Evolutionary conservation across 2,113 vertebrate genomes (phyloP).

Genomic region (Halichoerus grypus): DNA sequence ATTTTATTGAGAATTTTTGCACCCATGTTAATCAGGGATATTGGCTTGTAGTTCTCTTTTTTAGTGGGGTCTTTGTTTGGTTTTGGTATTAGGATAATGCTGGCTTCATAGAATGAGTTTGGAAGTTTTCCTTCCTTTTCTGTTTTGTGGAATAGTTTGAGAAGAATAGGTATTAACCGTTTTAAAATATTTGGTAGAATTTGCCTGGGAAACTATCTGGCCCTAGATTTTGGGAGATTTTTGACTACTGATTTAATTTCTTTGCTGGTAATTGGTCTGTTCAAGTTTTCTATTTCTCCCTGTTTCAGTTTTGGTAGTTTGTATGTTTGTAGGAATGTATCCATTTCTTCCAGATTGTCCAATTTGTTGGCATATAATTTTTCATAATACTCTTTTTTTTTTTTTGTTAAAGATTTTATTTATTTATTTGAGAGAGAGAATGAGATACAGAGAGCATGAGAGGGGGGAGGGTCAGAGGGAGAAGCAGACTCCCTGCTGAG

Average conservation of each 20-base stretch:
- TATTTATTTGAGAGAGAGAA: too few relatives aligned
- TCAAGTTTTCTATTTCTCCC: background rate
- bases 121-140: background rate
- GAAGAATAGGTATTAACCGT: background rate
- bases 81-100: too few relatives aligned
- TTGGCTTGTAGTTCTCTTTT: too few relatives aligned
- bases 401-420: too few relatives aligned
- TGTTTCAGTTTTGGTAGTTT: background rate
- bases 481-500: too few relatives aligned
- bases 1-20: too few relatives aligned
- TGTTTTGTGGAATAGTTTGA: background rate
- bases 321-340: background rate
- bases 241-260: background rate
- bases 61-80: too few relatives aligned
- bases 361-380: background rate
- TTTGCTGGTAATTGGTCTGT: background rate
- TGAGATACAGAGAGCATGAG: too few relatives aligned
- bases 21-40: too few relatives aligned
- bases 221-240: background rate
- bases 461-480: too few relatives aligned
- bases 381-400: background rate
- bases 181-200: background rate
- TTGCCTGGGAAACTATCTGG: background rate
- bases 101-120: too few relatives aligned
- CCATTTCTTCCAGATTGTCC: background rate